Evolutionary conservation across 2,797 vertebrate species (phyloP).

Genomic region (Eutrigla gurnardus): DNA sequence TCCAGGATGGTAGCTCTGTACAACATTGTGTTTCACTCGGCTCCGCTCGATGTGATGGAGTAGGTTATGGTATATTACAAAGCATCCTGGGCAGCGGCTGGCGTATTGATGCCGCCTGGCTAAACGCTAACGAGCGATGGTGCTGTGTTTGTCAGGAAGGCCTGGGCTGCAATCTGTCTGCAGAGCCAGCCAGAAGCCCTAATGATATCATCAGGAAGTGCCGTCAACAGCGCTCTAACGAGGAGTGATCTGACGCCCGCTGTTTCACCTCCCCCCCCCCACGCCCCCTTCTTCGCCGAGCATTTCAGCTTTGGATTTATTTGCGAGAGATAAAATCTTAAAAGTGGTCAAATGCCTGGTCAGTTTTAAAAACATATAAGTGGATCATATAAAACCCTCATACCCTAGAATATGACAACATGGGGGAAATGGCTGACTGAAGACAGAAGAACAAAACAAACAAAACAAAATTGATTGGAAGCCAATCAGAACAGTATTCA

Average conservation of each 20-base stretch:
- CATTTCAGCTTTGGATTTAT: slow-evolving; percentile 34
- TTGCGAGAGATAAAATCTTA: slow-evolving; percentile 26
- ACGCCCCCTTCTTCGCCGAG: slow-evolving; percentile 13
- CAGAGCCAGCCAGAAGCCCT: slow-evolving; percentile 78
- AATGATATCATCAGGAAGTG: slow-evolving; percentile 83
- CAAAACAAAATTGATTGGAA: slow-evolving; percentile 4
- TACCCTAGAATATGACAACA: slow-evolving; percentile 5
- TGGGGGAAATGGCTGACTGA: neutral
- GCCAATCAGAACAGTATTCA: neutral
- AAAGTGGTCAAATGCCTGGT: neutral
- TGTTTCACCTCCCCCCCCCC: slow-evolving; percentile 58
- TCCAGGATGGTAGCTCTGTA: slow-evolving; percentile 69
- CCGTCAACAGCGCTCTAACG: slow-evolving; percentile 74
- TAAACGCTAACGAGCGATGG: slow-evolving; percentile 76
- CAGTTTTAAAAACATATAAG: slow-evolving; percentile 12
- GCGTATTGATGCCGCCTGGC: slow-evolving; percentile 74
- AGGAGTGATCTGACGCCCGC: slow-evolving; percentile 76
- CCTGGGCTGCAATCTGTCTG: slow-evolving; percentile 80
- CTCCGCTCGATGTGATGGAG: slow-evolving; percentile 66
- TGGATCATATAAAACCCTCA: neutral
- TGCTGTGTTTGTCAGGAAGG: slow-evolving; percentile 79
- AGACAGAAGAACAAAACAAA: neutral
- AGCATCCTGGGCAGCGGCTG: slow-evolving; percentile 66
- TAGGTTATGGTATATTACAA: slow-evolving; percentile 71
- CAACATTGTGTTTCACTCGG: slow-evolving; percentile 66